Base-by-base conservation (phyloP, 1,140 invertebrate species). In the Samia ricini region DNA sequence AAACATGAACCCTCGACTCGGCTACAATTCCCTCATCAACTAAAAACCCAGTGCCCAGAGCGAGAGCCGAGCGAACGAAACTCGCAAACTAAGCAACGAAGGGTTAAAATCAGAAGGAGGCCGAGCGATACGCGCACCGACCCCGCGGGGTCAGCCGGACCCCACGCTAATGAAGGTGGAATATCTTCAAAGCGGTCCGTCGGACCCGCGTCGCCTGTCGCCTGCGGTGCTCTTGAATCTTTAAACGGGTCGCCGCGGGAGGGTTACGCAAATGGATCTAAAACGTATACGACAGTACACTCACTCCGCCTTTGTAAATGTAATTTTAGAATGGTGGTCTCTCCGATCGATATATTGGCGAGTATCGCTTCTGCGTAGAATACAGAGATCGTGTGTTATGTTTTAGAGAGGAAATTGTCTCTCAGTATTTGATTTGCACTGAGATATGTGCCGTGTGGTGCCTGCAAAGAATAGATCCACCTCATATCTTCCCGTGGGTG, bases 101-200 rank as follows among this genome's bases (percentile, higher is more conserved):
- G 51, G 51, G 20, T 23, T 52, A n/a, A 52, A 52, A 23, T 52
- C 51, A 52, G 24, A 57, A 57, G 56, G 56, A 33, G 24, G 51
- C 15, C 20, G 26, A 18, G 20, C 7, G 51, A 24, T 18, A 18
- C 55, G 52, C 50, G 51, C 50, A 29, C 50, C 33, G 61, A 56
- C 73, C 81, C 81, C 74, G 77, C 76, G 81, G 83, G 33, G 80
- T 79, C 76, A 69, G 63, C 67, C 66, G 68, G 68, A 72, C 74
- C 72, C 70, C 68, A 73, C 67, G 78, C 80, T 88, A 88, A 88
- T 83, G 83, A 88, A 85, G 79, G 79, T 72, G 79, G 18, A 76
- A 74, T 78, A 85, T 87, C 84, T 87, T 83, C 84, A 84, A 85
- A 85, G 84, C 77, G 82, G 77, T 77, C 76, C 63, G 61, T 63